phyloP scores from a whole-genome alignment of 2,888 invertebrate genomes.

The Trachelus troglodyta region DNA sequence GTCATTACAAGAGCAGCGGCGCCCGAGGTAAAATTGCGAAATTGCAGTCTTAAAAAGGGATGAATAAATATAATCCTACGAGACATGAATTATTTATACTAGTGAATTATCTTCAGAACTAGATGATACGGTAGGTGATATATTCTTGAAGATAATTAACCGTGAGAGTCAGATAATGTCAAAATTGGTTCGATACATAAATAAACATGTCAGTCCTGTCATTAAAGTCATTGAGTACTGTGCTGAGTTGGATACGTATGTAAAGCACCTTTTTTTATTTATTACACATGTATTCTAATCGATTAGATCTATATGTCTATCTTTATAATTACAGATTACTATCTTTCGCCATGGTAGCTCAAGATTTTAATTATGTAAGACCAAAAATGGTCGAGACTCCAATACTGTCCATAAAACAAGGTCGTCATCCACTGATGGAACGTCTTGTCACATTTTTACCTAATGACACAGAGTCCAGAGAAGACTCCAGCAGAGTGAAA shows the following conservation, averaged over 20 bases:
- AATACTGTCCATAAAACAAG: constrained; percentile 73
- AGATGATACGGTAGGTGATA: constrained; percentile 82
- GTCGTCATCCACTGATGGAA: constrained; percentile 84
- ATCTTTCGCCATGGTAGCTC: constrained; percentile 74
- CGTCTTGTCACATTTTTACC: constrained; percentile 76
- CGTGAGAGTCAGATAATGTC: constrained; percentile 84
- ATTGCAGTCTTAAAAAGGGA: background rate
- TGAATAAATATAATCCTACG: no score
- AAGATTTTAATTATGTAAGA: constrained; percentile 74
- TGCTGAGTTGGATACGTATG: constrained; percentile 79
- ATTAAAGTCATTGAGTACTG: constrained; percentile 71
- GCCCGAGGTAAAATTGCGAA: constrained; percentile 69
- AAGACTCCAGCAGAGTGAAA: constrained; percentile 72
- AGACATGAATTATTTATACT: background rate
- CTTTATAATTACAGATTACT: constrained; percentile 70
- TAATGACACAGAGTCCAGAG: constrained; percentile 76
- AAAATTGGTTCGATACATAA: constrained; percentile 73
- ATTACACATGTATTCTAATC: background rate
- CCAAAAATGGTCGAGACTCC: constrained; percentile 73
- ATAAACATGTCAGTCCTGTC: constrained; percentile 71
- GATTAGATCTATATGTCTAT: background rate
- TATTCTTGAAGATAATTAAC: constrained; percentile 81
- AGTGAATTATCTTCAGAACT: constrained; percentile 69
- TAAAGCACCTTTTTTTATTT: constrained; percentile 1
- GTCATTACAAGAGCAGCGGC: constrained; percentile 79